Conservation (phyloP, 2,113 vertebrate species). For the Octodon degus region DNA sequence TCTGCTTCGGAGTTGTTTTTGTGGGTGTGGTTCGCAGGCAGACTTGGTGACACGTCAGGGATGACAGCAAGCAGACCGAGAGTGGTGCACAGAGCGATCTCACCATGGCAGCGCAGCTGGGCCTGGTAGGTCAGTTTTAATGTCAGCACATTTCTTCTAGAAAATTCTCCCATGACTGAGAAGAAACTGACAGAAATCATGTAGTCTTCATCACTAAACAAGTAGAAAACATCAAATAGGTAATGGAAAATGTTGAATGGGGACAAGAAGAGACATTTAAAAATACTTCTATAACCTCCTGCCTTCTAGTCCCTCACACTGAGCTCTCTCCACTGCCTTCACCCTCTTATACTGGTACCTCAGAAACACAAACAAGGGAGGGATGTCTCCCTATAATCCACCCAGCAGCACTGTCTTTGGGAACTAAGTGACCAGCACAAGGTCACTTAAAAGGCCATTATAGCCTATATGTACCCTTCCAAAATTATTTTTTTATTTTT, state of each 20-base stretch:
- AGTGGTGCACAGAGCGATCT: slow-evolving; percentile 64
- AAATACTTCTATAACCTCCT: neutral
- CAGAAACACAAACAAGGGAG: neutral
- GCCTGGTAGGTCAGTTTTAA: slow-evolving; percentile 57
- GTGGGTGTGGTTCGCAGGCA: slow-evolving; percentile 66
- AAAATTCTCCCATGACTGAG: slow-evolving; percentile 44
- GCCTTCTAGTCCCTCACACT: neutral
- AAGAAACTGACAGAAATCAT: neutral
- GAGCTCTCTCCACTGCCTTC: neutral
- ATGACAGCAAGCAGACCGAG: slow-evolving; percentile 60
- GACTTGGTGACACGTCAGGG: slow-evolving; percentile 69
- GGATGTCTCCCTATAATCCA: neutral
- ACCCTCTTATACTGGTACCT: neutral
- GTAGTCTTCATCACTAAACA: slow-evolving; percentile 57
- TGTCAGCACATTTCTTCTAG: slow-evolving; percentile 25
- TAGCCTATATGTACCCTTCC: neutral
- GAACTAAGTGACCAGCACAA: neutral
- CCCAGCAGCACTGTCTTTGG: slow-evolving; percentile 9
- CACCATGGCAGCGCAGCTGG: slow-evolving; percentile 68
- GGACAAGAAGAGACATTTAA: slow-evolving; percentile 21
- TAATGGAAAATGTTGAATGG: slow-evolving; percentile 23
- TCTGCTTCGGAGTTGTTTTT: slow-evolving; percentile 74
- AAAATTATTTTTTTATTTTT: too few species aligned
- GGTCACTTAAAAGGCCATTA: neutral
- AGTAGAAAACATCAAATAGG: slow-evolving; percentile 57